A percentile compares a stretch with the other conserved stretches of the same genome.
Evolutionary conservation across 2,888 invertebrate species (phyloP).

Genomic region (Cheiracanthium punctorium): DNA sequence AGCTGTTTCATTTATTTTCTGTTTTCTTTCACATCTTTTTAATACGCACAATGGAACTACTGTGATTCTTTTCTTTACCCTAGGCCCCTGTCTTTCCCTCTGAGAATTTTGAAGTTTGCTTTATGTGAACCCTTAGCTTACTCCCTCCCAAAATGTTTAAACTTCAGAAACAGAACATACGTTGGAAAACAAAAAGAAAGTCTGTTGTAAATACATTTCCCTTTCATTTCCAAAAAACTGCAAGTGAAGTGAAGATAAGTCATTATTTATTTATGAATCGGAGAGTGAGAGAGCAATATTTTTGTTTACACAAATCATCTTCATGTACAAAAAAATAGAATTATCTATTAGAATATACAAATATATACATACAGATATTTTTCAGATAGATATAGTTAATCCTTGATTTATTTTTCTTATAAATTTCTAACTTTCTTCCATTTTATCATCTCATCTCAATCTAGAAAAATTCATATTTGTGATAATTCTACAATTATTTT

Average conservation of each 20-base stretch:
- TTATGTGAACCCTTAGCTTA: too few relatives aligned
- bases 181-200: not conserved
- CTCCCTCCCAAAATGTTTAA: too few relatives aligned
- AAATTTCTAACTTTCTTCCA: not conserved
- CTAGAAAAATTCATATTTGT: not conserved
- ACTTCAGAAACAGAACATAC: too few relatives aligned
- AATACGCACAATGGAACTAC: slow-evolving; percentile 25
- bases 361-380: not conserved
- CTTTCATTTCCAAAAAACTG: not conserved
- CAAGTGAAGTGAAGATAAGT: not conserved
- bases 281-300: slow-evolving; percentile 1
- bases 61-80: slow-evolving; percentile 4
- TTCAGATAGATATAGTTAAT: too few relatives aligned
- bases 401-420: not conserved
- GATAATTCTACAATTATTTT: not conserved
- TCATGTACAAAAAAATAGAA: not conserved
- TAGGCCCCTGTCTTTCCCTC: too few relatives aligned
- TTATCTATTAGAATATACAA: too few relatives aligned
- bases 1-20: not conserved
- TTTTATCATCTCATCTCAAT: not conserved
- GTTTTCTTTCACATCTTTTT: slow-evolving; percentile 4
- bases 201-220: slow-evolving; percentile 8
- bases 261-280: slow-evolving; percentile 12
- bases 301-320: not conserved
- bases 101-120: too few relatives aligned